Base-by-base conservation (phyloP, 1,140 invertebrate species). In the Tyrophagus putrescentiae region DNA sequence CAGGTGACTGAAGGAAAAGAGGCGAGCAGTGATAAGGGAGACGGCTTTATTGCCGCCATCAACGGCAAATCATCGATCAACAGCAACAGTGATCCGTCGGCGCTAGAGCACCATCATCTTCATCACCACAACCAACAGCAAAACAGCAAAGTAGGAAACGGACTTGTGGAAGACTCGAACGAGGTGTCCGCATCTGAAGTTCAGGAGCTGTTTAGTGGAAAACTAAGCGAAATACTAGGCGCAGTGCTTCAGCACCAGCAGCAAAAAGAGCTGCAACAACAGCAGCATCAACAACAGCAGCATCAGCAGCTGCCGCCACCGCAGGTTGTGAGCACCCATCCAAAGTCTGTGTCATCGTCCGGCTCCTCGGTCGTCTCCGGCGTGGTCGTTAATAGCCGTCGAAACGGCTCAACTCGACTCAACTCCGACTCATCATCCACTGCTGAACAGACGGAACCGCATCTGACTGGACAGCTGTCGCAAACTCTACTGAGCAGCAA, bases 1-100 rank as follows among this genome's bases (percentile, higher is more conserved):
- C 95, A 92, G 48, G 78, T 97, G 62, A 78, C 96, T 68, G 91
- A 96, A 5, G 28, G 32, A 16, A n/a, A 27, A 52, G 48, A 42
- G 41, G 25, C 25, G 18, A 23, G 48, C 48, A 52, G 23, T 52
- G 23, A 28, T 13, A 52, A 52, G 48, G 32, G 32, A n/a, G 32
- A 21, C 48, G 32, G 32, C 48, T n/a, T n/a, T n/a, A n/a, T n/a
- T n/a, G 23, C 27, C n/a, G 23, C 16, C n/a, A 52, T 16, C 48
- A 52, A 11, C 48, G 9, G 48, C 1, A 52, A 16, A 3, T 52
- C 25, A 52, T 21, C 48, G n/a, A n/a, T 52, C 48, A 52, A 1
- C 41, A 27, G 27, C 48, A 52, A 52, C 48, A 52, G 9, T 29
- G 23, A 28, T n/a, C 23, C 11, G 23, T 27, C 27, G 11, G 32